Evolutionary conservation across 1,140 invertebrate genomes (phyloP), one percentile per base, ranked within the genome.

Genomic region (Tetranychus cinnabarinus): DNA sequence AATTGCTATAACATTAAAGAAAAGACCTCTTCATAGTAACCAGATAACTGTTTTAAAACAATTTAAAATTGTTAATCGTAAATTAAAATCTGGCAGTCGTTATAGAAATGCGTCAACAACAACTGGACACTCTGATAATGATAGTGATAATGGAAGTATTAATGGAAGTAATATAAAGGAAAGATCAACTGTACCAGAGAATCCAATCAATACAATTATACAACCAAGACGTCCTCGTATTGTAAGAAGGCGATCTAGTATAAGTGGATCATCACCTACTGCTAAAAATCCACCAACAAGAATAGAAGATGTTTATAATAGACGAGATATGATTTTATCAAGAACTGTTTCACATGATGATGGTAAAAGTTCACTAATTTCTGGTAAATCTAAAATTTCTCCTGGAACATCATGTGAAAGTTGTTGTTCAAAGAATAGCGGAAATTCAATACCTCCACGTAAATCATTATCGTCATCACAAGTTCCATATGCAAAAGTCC

Each of bases 1-100:
- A 70, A 80, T 88, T 62, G 77, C 85, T 36, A 72, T 90, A 37
- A 86, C 86, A 0, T 70, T 89, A 12, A 90, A 89, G 72, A 86
- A 88, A 69, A 73, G 85, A 7, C 87, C 87, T 0, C 77, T 81
- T 52, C 86, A 88, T 50, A 62, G 56, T 15, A 54, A 54, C n/a
- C 61, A 66, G 58, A 62, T 67, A 39, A 67, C 63, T 46, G 60
- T 65, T 56, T 47, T 67, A 39, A 61, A 63, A 52, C 66, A 64
- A 52, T 65, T 64, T 60, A 61, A 64, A 52, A 65, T 66, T 39
- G 64, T 64, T 45, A 58, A 60, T 35, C 64, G 62, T 36, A 65
- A 65, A 60, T 56, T 46, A 31, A 54, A 36, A 54, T 23, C 7
- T 3, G 8, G n/a, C 0, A 60, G 34, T 37, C n/a, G 59, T 31